A percentile compares a stretch with the other conserved stretches of the same genome.
These are phyloP conservation scores for Gadus chalcogrammus DNA, from an alignment of 2,113 vertebrate species.

Conservation along the genomic window DNA sequence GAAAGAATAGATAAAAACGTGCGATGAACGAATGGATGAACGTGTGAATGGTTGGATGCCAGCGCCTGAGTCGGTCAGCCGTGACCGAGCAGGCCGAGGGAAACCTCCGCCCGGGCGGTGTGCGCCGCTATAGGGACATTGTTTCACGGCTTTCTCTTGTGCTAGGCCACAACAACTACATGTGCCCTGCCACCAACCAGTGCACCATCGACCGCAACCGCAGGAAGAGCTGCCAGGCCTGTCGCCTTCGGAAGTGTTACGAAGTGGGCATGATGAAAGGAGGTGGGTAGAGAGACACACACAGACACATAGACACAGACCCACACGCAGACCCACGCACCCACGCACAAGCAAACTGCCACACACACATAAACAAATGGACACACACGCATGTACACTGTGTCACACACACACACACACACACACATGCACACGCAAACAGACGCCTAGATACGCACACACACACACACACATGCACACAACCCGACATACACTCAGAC, in stretches of 20 bases:
- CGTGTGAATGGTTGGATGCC: too few species aligned
- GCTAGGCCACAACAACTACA: conserved; percentile 97
- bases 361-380: too few species aligned
- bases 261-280: conserved; percentile 99
- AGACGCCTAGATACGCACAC: neutral
- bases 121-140: conserved; percentile 43
- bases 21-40: too few species aligned
- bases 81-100: conserved; percentile 48
- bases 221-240: conserved; percentile 98
- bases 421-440: neutral
- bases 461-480: conserved; percentile 1
- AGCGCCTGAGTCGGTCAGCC: conserved; percentile 37
- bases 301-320: too few species aligned
- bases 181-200: conserved; percentile 98
- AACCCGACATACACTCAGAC: too few species aligned
- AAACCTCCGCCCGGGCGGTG: conserved; percentile 33
- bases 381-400: too few species aligned
- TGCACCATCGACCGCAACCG: conserved; percentile 98
- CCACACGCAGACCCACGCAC: too few species aligned
- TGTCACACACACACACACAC: too few species aligned
- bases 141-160: conserved; percentile 43
- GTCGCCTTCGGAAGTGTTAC: conserved; percentile 93
- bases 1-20: too few species aligned
- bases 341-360: too few species aligned
- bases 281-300: conserved; percentile 64